Conservation (phyloP, 2,888 invertebrate genomes). For the Andricus curvator region DNA sequence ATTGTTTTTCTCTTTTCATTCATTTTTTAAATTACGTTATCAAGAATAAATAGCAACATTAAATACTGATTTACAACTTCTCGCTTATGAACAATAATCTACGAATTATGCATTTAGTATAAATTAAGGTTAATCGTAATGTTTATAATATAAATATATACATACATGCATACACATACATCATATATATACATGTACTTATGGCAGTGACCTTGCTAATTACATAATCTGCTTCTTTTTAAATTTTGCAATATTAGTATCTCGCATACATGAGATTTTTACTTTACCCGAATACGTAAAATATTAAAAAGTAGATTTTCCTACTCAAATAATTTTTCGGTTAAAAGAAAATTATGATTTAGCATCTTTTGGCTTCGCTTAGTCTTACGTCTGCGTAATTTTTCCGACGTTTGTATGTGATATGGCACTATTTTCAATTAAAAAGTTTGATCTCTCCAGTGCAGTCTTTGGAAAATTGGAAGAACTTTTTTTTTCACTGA, state of each 20-base stretch:
- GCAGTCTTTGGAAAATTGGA: slow-evolving; percentile 69
- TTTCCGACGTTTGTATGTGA: slow-evolving; percentile 31
- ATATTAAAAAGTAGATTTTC: background rate
- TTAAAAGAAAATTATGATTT: slow-evolving; percentile 61
- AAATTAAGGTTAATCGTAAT: slow-evolving; percentile 51
- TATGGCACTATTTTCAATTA: slow-evolving; percentile 43
- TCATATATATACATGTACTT: slow-evolving; percentile 43
- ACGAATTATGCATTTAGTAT: slow-evolving; percentile 49
- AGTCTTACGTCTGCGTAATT: slow-evolving; percentile 64
- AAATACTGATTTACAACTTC: slow-evolving; percentile 77
- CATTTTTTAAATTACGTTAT: slow-evolving; percentile 63
- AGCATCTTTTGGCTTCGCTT: slow-evolving; percentile 77
- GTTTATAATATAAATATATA: slow-evolving; percentile 64
- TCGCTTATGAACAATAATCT: slow-evolving; percentile 59
- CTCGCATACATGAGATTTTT: slow-evolving; percentile 32
- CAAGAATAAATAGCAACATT: slow-evolving; percentile 75
- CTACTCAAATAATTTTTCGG: slow-evolving; percentile 45
- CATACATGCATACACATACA: slow-evolving; percentile 8
- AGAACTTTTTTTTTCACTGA: slow-evolving; percentile 65
- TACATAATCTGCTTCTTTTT: slow-evolving; percentile 46
- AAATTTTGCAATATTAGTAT: slow-evolving; percentile 41
- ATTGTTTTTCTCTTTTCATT: slow-evolving; percentile 49
- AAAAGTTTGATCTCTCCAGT: slow-evolving; percentile 42
- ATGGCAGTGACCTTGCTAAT: slow-evolving; percentile 73
- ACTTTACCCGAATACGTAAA: background rate